phyloP scores from a whole-genome alignment of 92 coral and sea anemone species.

The Meandrina meandrites region DNA sequence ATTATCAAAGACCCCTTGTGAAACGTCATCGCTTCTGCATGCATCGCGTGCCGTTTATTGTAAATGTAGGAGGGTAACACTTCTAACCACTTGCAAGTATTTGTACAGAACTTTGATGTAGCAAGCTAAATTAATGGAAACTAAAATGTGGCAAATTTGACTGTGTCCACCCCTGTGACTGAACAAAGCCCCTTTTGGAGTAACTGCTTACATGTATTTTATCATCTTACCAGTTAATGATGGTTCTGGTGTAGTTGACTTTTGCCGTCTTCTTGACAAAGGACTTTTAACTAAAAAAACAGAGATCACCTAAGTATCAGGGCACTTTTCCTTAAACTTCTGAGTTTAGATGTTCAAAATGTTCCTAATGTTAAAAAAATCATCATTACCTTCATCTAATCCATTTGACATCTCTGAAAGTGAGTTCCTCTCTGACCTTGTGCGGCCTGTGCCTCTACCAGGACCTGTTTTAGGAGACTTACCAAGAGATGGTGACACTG shows the following conservation, averaged over 20 bases:
- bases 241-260: conserved; percentile 85
- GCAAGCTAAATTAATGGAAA: too few species aligned
- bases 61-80: too few species aligned
- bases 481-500: conserved; percentile 62
- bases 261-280: conserved; percentile 66
- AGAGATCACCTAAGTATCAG: not conserved
- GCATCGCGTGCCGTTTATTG: too few species aligned
- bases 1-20: too few species aligned
- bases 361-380: too few species aligned
- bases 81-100: too few species aligned
- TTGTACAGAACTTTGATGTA: too few species aligned
- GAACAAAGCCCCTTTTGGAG: not conserved
- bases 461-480: conserved; percentile 61
- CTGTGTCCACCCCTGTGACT: too few species aligned
- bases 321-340: not conserved
- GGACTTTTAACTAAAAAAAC: conserved; percentile 67
- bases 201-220: not conserved
- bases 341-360: too few species aligned
- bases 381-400: conserved; percentile 73
- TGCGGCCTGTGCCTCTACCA: conserved; percentile 57
- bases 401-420: conserved; percentile 71
- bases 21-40: too few species aligned
- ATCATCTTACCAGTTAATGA: conserved; percentile 46
- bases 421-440: conserved; percentile 86
- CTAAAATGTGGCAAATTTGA: too few species aligned